Conservation (phyloP, 2,888 invertebrate species). For the Andrena trimmerana region DNA sequence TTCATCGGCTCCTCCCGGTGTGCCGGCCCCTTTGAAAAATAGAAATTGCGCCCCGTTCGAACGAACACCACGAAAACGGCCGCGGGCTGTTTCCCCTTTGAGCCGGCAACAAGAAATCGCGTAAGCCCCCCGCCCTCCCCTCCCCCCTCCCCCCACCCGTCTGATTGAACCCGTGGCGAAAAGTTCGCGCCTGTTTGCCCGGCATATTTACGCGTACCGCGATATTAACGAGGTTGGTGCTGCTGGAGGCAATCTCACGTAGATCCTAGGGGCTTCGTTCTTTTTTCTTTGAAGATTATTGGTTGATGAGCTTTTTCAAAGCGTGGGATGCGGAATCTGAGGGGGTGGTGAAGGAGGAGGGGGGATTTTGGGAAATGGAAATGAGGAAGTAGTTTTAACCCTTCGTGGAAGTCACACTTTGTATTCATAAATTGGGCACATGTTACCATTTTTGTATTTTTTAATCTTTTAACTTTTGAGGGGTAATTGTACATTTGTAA, state of each 20-base stretch:
- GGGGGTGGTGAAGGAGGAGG: too few relatives aligned
- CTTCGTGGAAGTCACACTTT: too few relatives aligned
- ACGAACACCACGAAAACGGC: constrained; percentile 62
- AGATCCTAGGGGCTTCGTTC: not conserved
- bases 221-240: constrained; percentile 54
- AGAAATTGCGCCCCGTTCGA: constrained; percentile 72
- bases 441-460: too few relatives aligned
- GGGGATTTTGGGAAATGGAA: too few relatives aligned
- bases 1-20: constrained; percentile 42
- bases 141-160: not conserved
- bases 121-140: not conserved
- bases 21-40: constrained; percentile 69
- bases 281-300: too few relatives aligned
- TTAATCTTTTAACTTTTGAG: too few relatives aligned
- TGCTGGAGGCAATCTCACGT: not conserved
- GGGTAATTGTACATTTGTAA: too few relatives aligned
- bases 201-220: constrained; percentile 47
- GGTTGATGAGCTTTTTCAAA: not conserved
- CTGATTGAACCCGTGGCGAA: constrained; percentile 61
- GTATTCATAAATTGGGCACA: too few relatives aligned
- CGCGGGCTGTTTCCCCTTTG: constrained; percentile 64
- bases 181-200: constrained; percentile 61
- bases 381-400: too few relatives aligned
- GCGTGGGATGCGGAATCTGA: too few relatives aligned
- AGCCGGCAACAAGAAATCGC: constrained; percentile 63